Conservation (phyloP, 2,888 invertebrate genomes). For the Agrypnus murinus region DNA sequence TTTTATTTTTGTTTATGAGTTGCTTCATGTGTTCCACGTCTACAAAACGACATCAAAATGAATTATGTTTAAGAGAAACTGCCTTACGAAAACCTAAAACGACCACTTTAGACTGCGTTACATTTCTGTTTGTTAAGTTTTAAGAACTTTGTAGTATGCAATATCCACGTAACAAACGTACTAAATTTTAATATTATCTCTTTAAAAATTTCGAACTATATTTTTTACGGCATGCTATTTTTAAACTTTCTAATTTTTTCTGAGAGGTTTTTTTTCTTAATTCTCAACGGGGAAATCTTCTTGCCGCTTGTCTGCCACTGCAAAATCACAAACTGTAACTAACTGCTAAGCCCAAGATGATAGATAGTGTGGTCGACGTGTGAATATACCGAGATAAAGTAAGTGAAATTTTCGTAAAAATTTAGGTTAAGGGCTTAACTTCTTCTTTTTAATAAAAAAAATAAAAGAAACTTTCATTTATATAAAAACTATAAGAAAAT, state of each 20-base stretch:
- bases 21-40: slow-evolving; percentile 25
- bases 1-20: slow-evolving; percentile 36
- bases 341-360: slow-evolving; percentile 14
- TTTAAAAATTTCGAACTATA: no score
- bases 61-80: slow-evolving; percentile 21
- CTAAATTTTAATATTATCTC: no score
- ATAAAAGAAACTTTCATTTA: no score
- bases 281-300: background rate
- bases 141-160: no score
- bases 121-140: no score
- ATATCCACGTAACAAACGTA: no score
- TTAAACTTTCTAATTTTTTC: no score
- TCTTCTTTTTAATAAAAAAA: no score
- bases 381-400: background rate
- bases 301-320: slow-evolving; percentile 3
- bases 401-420: slow-evolving; percentile 18
- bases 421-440: background rate
- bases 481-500: no score
- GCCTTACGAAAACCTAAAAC: background rate
- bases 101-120: slow-evolving; percentile 2
- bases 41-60: slow-evolving; percentile 20
- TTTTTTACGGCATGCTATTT: no score
- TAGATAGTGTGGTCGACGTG: slow-evolving; percentile 14
- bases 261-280: background rate
- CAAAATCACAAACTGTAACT: slow-evolving; percentile 20